Evolutionary conservation across 2,113 vertebrate species (phyloP).

Genomic region (Okapia johnstoni): DNA sequence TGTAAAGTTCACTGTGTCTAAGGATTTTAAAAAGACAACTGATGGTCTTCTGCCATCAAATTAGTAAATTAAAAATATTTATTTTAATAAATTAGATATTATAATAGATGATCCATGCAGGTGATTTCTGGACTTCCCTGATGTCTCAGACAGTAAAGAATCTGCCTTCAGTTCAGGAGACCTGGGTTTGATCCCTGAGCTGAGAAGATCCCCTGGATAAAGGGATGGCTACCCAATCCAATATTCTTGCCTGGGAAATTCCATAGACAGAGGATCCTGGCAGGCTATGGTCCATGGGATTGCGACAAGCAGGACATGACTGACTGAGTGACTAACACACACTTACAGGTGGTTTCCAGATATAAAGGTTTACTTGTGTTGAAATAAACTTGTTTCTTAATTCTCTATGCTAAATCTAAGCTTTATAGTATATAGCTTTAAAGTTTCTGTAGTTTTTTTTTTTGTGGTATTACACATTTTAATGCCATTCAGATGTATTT

Average conservation of each 20-base stretch:
- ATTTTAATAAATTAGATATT: background rate
- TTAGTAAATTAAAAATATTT: background rate
- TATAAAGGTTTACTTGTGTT: background rate
- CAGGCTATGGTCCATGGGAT: background rate
- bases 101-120: background rate
- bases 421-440: background rate
- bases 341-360: background rate
- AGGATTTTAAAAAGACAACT: background rate
- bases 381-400: background rate
- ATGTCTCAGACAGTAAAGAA: background rate
- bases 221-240: background rate
- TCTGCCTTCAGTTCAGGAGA: background rate
- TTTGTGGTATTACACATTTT: background rate
- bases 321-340: background rate
- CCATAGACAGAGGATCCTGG: background rate
- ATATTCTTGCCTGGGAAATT: background rate
- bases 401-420: background rate
- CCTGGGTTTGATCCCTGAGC: background rate
- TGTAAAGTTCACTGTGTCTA: background rate
- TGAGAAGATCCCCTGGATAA: background rate
- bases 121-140: background rate
- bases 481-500: background rate
- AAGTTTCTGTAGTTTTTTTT: background rate
- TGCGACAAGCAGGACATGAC: background rate
- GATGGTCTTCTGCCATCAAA: background rate